These are phyloP conservation scores for Pachymerium ferrugineum DNA, from an alignment of 2,888 invertebrate genomes.

Conservation along the genomic window DNA sequence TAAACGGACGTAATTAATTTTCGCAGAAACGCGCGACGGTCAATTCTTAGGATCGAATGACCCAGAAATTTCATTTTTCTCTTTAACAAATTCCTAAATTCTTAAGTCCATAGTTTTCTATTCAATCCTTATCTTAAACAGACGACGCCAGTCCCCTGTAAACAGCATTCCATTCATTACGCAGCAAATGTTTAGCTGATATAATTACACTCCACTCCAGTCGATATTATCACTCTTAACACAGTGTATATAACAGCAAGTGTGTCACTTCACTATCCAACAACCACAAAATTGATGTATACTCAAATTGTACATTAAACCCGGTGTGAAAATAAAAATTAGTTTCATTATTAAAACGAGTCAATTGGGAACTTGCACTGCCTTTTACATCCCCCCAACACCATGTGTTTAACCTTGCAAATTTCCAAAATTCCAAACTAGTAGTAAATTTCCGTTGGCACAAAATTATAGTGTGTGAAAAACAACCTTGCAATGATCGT, in stretches of 20 bases:
- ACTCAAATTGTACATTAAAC: neutral
- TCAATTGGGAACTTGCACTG: no score
- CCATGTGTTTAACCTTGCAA: no score
- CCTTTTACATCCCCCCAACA: no score
- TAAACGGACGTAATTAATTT: no score
- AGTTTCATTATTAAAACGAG: neutral
- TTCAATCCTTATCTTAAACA: no score
- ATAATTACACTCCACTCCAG: neutral
- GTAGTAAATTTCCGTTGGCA: neutral
- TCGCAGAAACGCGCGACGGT: no score
- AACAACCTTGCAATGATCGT: neutral
- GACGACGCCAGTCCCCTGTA: neutral
- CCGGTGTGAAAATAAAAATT: neutral
- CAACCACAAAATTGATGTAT: neutral
- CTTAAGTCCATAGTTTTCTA: no score
- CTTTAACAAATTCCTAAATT: no score
- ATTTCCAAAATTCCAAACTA: neutral
- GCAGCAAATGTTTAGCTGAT: neutral
- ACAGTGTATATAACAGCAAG: neutral
- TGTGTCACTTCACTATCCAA: neutral
- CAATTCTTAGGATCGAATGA: no score
- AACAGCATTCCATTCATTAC: slow-evolving; percentile 2
- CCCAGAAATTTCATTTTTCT: no score
- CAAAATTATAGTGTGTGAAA: neutral
- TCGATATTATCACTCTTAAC: neutral